Evolutionary conservation across 2,113 vertebrate genomes (phyloP), one percentile per base, ranked within the genome.

Genomic region (Oxyura jamaicensis): DNA sequence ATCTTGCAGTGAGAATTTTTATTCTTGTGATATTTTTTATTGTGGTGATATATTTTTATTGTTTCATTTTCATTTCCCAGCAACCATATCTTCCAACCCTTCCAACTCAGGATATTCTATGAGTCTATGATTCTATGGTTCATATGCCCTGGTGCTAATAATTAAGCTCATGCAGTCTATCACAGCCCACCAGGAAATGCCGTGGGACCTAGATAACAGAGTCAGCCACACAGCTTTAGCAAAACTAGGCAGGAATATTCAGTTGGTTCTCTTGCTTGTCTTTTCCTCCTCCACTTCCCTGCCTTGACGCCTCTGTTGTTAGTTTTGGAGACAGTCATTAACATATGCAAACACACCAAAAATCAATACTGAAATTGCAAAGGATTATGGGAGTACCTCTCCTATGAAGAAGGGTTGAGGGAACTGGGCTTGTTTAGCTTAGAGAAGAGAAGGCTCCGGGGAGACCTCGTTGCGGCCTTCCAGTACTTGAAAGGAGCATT

Each of bases 261-360:
- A 72, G 36, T 44, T 77, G 28, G 35, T 77, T 92, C 81, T 44
- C 56, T 77, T 80, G 21, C 52, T 76, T 73, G n/a, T 13, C 39
- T 79, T 86, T 85, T 93, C 74, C 62, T 95, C 80, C 86, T 83
- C 76, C 10, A 1, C 22, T 77, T 86, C 44, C 41, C 62, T 92
- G 39, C 39, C 39, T 39, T 39, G 60, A 90, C 25, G 96, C 14
- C 22, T 86, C 19, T 65, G 82, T 79, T 96, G 73, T 96, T 98
- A 97, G 91, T 91, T 94, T 97, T 98, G 95, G 94, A 98, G 85
- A 92, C 76, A 11, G 21, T 77, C 21, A 73, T 58, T 72, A 39
- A 84, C 66, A 53, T 52, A 83, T 53, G n/a, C 6, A 76, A 95
- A 93, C 62, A 59, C 13, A 14, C n/a, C 55, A 96, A 52, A 89